A percentile compares a stretch with the other conserved stretches of the same genome.
Evolutionary conservation across 2,797 vertebrate species (phyloP).

Genomic region (Xyrichtys novacula): DNA sequence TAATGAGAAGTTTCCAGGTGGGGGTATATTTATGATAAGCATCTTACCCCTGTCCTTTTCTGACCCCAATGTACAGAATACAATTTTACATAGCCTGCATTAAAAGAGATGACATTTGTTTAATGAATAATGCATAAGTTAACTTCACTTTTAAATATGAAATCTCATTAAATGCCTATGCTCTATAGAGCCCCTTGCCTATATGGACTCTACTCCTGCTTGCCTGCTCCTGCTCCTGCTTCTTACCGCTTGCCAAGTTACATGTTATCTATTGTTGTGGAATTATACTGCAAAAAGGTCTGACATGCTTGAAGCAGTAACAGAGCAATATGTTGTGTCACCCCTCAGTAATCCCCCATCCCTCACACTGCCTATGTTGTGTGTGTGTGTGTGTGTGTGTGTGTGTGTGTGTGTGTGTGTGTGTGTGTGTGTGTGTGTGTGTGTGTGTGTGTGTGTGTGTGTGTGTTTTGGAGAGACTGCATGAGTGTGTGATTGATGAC

Average conservation of each 20-base stretch:
- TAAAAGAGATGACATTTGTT: not conserved
- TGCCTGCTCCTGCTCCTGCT: too few species aligned
- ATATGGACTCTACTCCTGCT: too few species aligned
- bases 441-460: constrained; percentile 1
- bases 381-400: constrained; percentile 22
- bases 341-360: constrained; percentile 51
- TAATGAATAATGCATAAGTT: constrained; percentile 16
- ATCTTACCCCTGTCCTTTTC: constrained; percentile 52
- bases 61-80: constrained; percentile 47
- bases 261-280: too few species aligned
- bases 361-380: constrained; percentile 10
- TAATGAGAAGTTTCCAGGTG: constrained; percentile 76
- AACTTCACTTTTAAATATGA: not conserved
- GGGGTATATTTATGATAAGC: constrained; percentile 56
- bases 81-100: constrained; percentile 17
- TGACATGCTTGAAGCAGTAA: constrained; percentile 60
- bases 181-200: too few species aligned
- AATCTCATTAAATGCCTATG: constrained; percentile 1
- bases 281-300: too few species aligned
- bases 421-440: constrained; percentile 27
- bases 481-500: constrained; percentile 76
- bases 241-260: too few species aligned
- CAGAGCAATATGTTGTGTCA: constrained; percentile 65
- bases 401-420: constrained; percentile 9
- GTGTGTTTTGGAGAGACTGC: constrained; percentile 22